Evolutionary conservation across 92 coral and sea anemone species (phyloP), one percentile per base, ranked within the genome.

Genomic region (Diadumene lineata): DNA sequence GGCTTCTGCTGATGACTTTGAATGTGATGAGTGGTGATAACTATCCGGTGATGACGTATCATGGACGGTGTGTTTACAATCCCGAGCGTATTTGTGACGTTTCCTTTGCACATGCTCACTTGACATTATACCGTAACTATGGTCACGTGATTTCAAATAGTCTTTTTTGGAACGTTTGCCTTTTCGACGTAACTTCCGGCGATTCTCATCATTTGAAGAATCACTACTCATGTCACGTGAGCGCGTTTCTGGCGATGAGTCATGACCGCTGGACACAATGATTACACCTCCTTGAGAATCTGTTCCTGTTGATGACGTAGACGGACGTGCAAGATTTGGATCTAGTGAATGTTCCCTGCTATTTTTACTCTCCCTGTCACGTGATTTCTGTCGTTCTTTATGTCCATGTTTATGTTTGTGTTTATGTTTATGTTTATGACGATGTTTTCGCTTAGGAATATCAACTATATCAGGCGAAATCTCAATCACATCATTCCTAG

Each of bases 391-490:
- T 27, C 15, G 43, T 27, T 17, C 6, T 30, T 65, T 72, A 27
- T 63, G 86, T 58, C 50, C 74, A 73, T 74, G 73, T 17, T 32
- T 82, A 22, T 51, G 80, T 16, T 31, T 70, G 33, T 77, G 87
- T 70, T 81, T 87, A 60, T 77, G 90, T 56, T 81, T 72, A 63
- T 83, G 81, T 21, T 84, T 81, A 69, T 77, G 84, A 4, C 64
- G 79, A 38, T 72, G 70, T 28, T 62, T 84, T 51, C 58, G 64
- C 31, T 67, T 79, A n/a, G 60, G 64, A 15, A 63, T 21, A n/a
- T 50, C 60, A 73, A 38, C 25, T 23, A 31, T 50, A 21, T 60
- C 60, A 56, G 69, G 69, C 31, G 69, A 73, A 2, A 44, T 53
- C 11, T 55, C 32, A 34, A 58, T 70, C n/a, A 58, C 50, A 15